Evolutionary conservation across 2,797 vertebrate genomes (phyloP).

Genomic region (Coranthus polyacanthus): DNA sequence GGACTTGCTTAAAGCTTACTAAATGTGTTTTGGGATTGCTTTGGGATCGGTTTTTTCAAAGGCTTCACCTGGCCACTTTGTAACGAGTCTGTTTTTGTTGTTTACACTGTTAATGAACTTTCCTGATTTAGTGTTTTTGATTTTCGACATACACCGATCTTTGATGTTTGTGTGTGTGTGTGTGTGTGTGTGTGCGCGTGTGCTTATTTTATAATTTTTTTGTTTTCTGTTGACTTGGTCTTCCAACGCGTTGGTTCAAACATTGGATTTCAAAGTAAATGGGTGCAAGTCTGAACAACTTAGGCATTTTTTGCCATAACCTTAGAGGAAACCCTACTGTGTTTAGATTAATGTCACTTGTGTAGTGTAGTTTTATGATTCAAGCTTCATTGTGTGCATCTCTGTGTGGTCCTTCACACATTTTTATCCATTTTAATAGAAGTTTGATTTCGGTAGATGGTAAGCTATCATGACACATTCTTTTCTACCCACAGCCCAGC

Average conservation of each 20-base stretch:
- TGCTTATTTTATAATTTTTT: no score
- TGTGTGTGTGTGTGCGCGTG: no score
- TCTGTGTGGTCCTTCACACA: not conserved
- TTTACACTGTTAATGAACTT: not conserved
- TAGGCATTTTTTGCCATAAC: not conserved
- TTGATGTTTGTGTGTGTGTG: not conserved
- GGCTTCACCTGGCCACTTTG: not conserved
- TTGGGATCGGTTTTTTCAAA: not conserved
- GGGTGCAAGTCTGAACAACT: no score
- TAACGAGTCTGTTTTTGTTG: not conserved
- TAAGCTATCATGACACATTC: slow-evolving; percentile 45
- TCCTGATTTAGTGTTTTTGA: slow-evolving; percentile 13
- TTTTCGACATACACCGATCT: not conserved
- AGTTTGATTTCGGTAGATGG: slow-evolving; percentile 47
- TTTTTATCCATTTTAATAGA: slow-evolving; percentile 1
- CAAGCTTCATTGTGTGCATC: not conserved
- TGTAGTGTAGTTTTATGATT: not conserved
- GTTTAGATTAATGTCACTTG: not conserved
- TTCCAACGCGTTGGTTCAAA: no score
- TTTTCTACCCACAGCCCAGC: slow-evolving; percentile 70
- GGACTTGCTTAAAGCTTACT: not conserved
- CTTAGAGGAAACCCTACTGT: not conserved
- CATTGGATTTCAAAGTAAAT: no score
- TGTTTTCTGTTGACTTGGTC: no score
- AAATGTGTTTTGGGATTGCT: not conserved